These are phyloP conservation scores for Achroia grisella DNA, from an alignment of 1,140 invertebrate genomes.

Conservation along the genomic window DNA sequence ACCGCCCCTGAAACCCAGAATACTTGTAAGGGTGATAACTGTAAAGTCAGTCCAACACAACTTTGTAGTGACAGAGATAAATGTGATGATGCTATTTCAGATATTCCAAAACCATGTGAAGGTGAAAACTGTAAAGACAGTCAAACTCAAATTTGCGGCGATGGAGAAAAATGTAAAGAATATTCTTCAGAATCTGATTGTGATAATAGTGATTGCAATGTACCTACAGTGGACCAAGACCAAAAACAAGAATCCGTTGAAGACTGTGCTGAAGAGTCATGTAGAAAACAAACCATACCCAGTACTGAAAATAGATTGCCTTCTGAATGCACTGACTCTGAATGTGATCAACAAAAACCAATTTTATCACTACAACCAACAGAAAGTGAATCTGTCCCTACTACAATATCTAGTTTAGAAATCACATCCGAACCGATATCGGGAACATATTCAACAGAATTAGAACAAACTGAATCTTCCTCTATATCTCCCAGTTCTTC, in stretches of 20 bases:
- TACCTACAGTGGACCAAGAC: not conserved
- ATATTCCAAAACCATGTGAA: not conserved
- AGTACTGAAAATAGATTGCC: constrained; percentile 18
- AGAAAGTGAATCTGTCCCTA: no score
- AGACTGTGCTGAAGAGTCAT: constrained; percentile 42
- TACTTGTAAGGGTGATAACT: constrained; percentile 14
- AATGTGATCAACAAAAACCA: constrained; percentile 17
- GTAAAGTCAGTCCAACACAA: constrained; percentile 7
- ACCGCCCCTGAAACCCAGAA: constrained; percentile 3
- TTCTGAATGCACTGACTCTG: constrained; percentile 25
- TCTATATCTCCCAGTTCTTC: not conserved
- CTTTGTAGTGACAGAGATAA: constrained; percentile 18
- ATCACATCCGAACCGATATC: no score
- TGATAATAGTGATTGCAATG: no score
- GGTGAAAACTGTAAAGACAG: constrained; percentile 1
- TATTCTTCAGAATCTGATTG: constrained; percentile 1
- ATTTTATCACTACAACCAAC: no score
- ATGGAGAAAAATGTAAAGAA: constrained; percentile 11
- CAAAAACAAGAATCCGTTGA: constrained; percentile 11
- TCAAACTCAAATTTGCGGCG: constrained; percentile 1
- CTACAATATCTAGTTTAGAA: no score
- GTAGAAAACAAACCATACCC: constrained; percentile 33
- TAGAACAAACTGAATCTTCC: no score
- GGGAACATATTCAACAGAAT: no score
- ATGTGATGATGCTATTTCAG: not conserved